Base-by-base conservation (phyloP, 2,888 invertebrate genomes). In the Euzophera pinguis region DNA sequence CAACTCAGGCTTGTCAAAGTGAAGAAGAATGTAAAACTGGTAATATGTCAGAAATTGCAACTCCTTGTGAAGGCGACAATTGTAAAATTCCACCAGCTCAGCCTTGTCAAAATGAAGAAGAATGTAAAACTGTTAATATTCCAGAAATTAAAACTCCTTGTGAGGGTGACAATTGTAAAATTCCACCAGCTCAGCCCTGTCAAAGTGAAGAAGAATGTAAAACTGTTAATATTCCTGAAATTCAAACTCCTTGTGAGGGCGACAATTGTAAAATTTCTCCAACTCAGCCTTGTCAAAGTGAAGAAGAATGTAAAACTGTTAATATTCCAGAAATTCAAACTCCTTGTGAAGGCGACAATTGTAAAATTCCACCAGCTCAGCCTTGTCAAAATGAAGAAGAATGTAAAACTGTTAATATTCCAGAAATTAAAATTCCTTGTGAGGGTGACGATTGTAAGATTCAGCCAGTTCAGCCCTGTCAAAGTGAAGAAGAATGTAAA, bases 331-430 rank as follows among this genome's bases (percentile, higher is more conserved):
- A 39, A 8, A 22, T 14, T 32, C 37, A 42, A 22, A 47, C 53
- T 42, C 54, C 58, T 16, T 75, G 75, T 58, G 62, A 64, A 52
- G 65, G 67, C 48, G 63, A 66, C 13, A 56, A 61, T 32, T 71
- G 72, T 47, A 34, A 34, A 32, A 34, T 9, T 10, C 53, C 56
- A 10, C 58, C 61, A 42, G 12, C 42, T 10, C 43, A 56, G 47
- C 54, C 62, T 35, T 74, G 73, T 57, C 47, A 50, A 50, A 53
- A 60, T 56, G 57, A 61, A 52, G 58, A 61, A 39, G 54, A 62
- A 41, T 71, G 73, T 50, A 57, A 59, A 45, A 47, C 52, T 17
- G 51, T 53, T 55, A 49, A 52, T 57, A 62, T 62, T 37, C 58
- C 55, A 9, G 38, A 39, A 12, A 22, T 14, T 32, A 37, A 42